Evolutionary conservation across 2,888 invertebrate species (phyloP).

Genomic region (Leucoptera coffeella): DNA sequence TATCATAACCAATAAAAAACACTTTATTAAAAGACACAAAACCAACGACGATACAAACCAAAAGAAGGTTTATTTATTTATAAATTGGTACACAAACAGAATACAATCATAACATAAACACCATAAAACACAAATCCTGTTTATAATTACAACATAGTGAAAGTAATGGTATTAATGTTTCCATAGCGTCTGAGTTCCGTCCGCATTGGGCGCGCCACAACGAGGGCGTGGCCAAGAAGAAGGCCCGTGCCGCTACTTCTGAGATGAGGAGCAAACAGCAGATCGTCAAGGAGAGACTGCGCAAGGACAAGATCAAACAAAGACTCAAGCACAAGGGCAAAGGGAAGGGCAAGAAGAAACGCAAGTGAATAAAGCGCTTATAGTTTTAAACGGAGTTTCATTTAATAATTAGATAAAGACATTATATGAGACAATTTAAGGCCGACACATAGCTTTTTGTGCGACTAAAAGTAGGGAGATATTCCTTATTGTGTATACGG

Average conservation of each 20-base stretch:
- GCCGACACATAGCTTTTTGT: background rate
- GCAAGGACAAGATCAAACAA: conserved; percentile 57
- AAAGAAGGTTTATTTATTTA: too few species aligned
- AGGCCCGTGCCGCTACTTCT: conserved; percentile 38
- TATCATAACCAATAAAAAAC: too few species aligned
- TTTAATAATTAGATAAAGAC: too few species aligned
- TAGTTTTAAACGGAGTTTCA: background rate
- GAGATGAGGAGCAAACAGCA: conserved; percentile 70
- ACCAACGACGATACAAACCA: too few species aligned
- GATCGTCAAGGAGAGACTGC: conserved; percentile 67
- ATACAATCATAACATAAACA: too few species aligned
- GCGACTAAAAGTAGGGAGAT: background rate
- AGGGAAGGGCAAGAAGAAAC: background rate
- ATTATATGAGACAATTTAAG: too few species aligned
- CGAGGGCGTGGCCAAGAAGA: conserved; percentile 60
- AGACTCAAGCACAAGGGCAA: conserved; percentile 31
- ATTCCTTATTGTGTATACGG: too few species aligned
- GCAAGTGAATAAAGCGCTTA: background rate
- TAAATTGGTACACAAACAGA: too few species aligned
- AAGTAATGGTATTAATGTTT: too few species aligned
- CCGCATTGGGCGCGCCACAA: conserved; percentile 78
- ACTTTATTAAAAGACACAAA: too few species aligned
- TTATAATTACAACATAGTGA: too few species aligned
- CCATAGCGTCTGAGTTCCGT: conserved; percentile 50
- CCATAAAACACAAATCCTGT: too few species aligned